Evolutionary conservation across 2,888 invertebrate species (phyloP), one percentile per base, ranked within the genome.

Genomic region (Deroplatys truncata): DNA sequence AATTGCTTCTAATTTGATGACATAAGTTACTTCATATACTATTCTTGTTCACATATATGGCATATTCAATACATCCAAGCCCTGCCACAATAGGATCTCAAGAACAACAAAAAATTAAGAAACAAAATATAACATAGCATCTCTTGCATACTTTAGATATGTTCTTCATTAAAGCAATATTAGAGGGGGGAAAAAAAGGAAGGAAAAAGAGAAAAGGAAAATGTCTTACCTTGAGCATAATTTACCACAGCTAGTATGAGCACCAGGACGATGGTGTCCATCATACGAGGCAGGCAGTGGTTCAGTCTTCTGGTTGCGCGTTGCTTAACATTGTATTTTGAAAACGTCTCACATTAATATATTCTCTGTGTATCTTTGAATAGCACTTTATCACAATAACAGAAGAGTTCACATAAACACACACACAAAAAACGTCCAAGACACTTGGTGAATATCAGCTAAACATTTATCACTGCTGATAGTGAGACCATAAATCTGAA

Each of bases 181-280:
- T 31, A 31, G 2, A 31, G n/a, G n/a, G n/a, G n/a, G n/a, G n/a
- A n/a, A n/a, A n/a, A 31, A 2, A 31, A 31, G 8, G 8, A 56
- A 56, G 16, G 16, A 16, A 16, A 56, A 56, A 56, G 15, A 56
- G 5, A 56, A 56, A 56, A 16, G 20, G 25, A 20, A 72, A 88
- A 88, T n/a, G 20, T 29, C 89, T 89, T 89, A 90, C 90, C 90
- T 90, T 89, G 89, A 89, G 88, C 90, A 87, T 90, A 82, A 82
- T 90, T 84, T 29, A 88, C 82, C n/a, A 90, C 43, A 43, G 89
- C 90, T 28, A 90, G 82, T 13, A 90, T 86, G 88, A 90, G 84
- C 89, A 90, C 89, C 85, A 90, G 82, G 56, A 89, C 35, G 28
- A 88, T 29, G 28, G 88, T 88, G 90, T 90, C 90, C 90, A 90